Evolutionary conservation across 2,797 vertebrate genomes (phyloP).

Genomic region (Brotula barbata): DNA sequence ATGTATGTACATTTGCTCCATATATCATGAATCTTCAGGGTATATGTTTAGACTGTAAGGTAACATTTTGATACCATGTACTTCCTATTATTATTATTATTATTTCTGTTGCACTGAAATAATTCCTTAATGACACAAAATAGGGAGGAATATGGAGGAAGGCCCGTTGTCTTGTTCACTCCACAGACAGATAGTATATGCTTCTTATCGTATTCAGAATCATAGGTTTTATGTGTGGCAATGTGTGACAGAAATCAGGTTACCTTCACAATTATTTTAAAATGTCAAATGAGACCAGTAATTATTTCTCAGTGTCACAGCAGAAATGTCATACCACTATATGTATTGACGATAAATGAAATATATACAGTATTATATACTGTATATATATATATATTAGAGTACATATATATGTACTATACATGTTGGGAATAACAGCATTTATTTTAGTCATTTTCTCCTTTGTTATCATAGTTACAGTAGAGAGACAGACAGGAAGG

Average conservation of each 20-base stretch:
- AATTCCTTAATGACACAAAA: too few species aligned
- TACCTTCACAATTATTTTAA: slow-evolving; percentile 22
- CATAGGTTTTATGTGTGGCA: slow-evolving; percentile 17
- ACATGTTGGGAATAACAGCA: too few species aligned
- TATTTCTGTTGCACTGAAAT: slow-evolving; percentile 16
- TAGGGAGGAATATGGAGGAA: neutral
- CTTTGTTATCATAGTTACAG: too few species aligned
- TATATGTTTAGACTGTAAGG: slow-evolving; percentile 57
- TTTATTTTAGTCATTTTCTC: too few species aligned
- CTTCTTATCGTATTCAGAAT: slow-evolving; percentile 1
- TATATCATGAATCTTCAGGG: slow-evolving; percentile 49
- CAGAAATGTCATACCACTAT: slow-evolving; percentile 13
- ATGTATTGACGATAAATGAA: neutral
- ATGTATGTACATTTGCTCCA: slow-evolving; percentile 31
- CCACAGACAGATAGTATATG: neutral
- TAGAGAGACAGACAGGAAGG: too few species aligned
- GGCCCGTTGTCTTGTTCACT: slow-evolving; percentile 6
- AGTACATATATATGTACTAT: too few species aligned
- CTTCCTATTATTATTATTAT: slow-evolving; percentile 24
- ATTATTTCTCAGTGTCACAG: slow-evolving; percentile 24
- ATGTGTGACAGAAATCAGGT: slow-evolving; percentile 27
- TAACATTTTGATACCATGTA: slow-evolving; percentile 31
- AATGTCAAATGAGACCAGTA: slow-evolving; percentile 4
- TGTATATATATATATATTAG: too few species aligned
- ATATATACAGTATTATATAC: neutral